A percentile compares a stretch with the other conserved stretches of the same genome.
phyloP scores from a whole-genome alignment of 2,888 invertebrate genomes.

The Lordiphosa fenestrarum region DNA sequence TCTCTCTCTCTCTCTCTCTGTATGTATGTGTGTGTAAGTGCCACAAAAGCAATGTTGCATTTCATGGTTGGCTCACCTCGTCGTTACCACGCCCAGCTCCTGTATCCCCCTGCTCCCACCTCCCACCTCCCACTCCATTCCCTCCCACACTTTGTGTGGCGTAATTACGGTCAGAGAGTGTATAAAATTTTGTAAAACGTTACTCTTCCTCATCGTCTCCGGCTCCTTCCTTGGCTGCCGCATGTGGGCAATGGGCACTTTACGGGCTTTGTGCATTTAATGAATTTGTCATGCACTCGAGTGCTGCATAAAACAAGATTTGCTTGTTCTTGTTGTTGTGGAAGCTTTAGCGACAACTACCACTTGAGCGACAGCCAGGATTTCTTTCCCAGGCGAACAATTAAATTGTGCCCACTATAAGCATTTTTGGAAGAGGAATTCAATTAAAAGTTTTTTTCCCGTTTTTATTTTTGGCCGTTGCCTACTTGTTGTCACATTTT shows the following conservation, averaged over 20 bases:
- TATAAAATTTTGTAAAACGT: constrained; percentile 54
- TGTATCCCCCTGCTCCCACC: constrained; percentile 9
- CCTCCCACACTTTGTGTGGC: constrained; percentile 36
- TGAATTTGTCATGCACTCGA: constrained; percentile 61
- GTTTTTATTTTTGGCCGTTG: constrained; percentile 30
- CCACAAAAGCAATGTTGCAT: constrained; percentile 44
- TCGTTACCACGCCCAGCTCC: constrained; percentile 34
- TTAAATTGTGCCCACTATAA: constrained; percentile 59
- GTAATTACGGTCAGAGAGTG: constrained; percentile 65
- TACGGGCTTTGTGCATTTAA: constrained; percentile 53
- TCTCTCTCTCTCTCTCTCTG: constrained; percentile 1
- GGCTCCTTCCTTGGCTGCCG: constrained; percentile 3
- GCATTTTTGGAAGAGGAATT: constrained; percentile 58
- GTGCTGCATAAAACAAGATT: constrained; percentile 45
- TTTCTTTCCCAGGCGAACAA: constrained; percentile 45
- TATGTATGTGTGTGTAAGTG: constrained; percentile 5
- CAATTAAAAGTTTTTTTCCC: constrained; percentile 53
- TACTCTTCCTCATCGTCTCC: constrained; percentile 17
- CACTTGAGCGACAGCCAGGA: constrained; percentile 16
- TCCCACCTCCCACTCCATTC: neutral
- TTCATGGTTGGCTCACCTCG: constrained; percentile 48
- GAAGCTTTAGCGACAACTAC: constrained; percentile 12
- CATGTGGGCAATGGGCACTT: constrained; percentile 36
- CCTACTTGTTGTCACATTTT: constrained; percentile 7
- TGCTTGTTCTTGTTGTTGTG: constrained; percentile 19